Evolutionary conservation across 2,797 vertebrate species (phyloP).

Genomic region (Tamandua tetradactyla): DNA sequence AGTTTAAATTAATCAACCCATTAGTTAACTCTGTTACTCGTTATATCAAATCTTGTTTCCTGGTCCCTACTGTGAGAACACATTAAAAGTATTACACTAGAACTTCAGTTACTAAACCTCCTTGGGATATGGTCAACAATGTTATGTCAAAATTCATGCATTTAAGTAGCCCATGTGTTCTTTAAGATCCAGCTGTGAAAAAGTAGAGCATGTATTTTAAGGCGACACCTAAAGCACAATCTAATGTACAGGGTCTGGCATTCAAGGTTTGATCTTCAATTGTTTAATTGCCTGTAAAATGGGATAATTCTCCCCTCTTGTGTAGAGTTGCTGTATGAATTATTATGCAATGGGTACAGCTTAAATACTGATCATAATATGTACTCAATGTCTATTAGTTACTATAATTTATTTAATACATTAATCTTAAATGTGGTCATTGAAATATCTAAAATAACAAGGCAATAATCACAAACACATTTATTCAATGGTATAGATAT

Average conservation of each 20-base stretch:
- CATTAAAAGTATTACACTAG: slow-evolving; percentile 18
- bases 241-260: background rate
- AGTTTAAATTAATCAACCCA: slow-evolving; percentile 44
- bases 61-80: background rate
- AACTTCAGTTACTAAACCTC: slow-evolving; percentile 18
- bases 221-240: background rate
- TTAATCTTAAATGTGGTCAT: background rate
- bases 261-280: background rate
- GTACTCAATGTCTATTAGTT: background rate
- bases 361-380: background rate
- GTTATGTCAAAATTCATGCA: slow-evolving; percentile 8
- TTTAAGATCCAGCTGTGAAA: background rate
- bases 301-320: background rate
- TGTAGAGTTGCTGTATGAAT: background rate
- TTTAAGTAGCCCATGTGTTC: background rate
- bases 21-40: slow-evolving; percentile 50
- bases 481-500: background rate
- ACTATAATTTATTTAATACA: background rate
- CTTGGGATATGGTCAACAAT: background rate
- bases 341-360: background rate
- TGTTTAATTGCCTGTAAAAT: background rate
- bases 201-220: background rate
- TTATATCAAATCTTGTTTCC: slow-evolving; percentile 41
- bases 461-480: background rate
- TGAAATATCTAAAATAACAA: background rate